Conservation (phyloP, 2,797 vertebrate species). For the Sciurus vulgaris region DNA sequence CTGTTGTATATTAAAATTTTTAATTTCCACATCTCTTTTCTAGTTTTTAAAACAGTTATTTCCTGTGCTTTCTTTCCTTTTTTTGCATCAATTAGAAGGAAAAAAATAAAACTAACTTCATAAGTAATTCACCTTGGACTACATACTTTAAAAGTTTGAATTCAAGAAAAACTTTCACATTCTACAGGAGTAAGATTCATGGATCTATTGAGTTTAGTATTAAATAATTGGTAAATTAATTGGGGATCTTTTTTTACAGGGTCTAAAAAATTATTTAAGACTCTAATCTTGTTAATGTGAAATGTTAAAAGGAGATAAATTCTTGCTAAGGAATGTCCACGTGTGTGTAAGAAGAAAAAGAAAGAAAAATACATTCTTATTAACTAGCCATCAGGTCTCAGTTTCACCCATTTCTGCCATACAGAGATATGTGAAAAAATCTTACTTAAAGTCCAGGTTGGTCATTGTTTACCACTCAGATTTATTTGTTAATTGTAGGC, state of each 20-base stretch:
- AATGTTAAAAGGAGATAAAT: constrained; percentile 44
- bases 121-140: constrained; percentile 3
- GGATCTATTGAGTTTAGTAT: constrained; percentile 18
- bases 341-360: background rate
- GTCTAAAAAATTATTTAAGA: constrained; percentile 45
- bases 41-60: constrained; percentile 62
- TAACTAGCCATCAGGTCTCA: background rate
- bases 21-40: constrained; percentile 5
- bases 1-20: constrained; percentile 5
- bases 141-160: constrained; percentile 6
- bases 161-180: constrained; percentile 52
- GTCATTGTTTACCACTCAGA: constrained; percentile 27
- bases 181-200: background rate
- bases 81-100: background rate
- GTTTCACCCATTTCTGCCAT: constrained; percentile 11
- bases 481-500: constrained; percentile 16
- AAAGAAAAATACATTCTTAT: background rate
- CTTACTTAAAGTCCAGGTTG: background rate
- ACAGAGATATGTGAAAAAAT: constrained; percentile 23
- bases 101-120: background rate
- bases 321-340: constrained; percentile 4
- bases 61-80: background rate
- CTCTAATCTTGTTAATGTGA: constrained; percentile 17
- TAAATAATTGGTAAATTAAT: constrained; percentile 54
- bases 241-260: constrained; percentile 36